A percentile compares a stretch with the other conserved stretches of the same genome.
Conservation (phyloP, 64 coral and sea anemone genomes). For the Porites australiensis region DNA sequence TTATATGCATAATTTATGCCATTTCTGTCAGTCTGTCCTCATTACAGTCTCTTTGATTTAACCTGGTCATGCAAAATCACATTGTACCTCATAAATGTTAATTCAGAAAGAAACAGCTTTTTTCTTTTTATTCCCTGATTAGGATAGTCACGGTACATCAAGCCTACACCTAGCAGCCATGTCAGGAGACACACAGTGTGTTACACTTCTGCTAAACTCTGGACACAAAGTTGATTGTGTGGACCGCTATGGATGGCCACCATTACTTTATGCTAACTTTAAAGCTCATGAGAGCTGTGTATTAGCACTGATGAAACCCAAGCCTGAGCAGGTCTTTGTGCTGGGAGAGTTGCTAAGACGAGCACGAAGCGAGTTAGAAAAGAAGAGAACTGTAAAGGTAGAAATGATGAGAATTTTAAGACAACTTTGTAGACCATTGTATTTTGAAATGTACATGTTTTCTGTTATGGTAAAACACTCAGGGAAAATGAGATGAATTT, state of each 20-base stretch:
- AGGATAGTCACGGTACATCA: constrained; percentile 92
- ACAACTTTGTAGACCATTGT: background rate
- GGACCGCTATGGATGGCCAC: constrained; percentile 94
- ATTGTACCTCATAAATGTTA: too few species aligned
- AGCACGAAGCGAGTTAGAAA: constrained; percentile 61
- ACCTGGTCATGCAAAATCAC: too few species aligned
- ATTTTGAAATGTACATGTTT: too few species aligned
- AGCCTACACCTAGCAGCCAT: constrained; percentile 91
- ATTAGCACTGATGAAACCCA: constrained; percentile 93
- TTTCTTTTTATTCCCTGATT: background rate
- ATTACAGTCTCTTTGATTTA: too few species aligned
- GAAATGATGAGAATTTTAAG: background rate
- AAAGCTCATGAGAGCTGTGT: constrained; percentile 96
- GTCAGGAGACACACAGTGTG: constrained; percentile 83
- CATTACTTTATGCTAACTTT: constrained; percentile 94
- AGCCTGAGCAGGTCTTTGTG: constrained; percentile 93
- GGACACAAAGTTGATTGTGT: constrained; percentile 88
- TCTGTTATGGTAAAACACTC: too few species aligned
- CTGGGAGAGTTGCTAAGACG: constrained; percentile 74
- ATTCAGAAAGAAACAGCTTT: too few species aligned
- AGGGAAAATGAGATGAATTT: too few species aligned
- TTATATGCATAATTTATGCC: too few species aligned
- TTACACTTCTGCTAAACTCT: constrained; percentile 77
- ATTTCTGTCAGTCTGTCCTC: too few species aligned
- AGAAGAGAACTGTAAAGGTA: constrained; percentile 85